Evolutionary conservation across 1,140 invertebrate genomes (phyloP), one percentile per base, ranked within the genome.

Genomic region (Mercenaria mercenaria): DNA sequence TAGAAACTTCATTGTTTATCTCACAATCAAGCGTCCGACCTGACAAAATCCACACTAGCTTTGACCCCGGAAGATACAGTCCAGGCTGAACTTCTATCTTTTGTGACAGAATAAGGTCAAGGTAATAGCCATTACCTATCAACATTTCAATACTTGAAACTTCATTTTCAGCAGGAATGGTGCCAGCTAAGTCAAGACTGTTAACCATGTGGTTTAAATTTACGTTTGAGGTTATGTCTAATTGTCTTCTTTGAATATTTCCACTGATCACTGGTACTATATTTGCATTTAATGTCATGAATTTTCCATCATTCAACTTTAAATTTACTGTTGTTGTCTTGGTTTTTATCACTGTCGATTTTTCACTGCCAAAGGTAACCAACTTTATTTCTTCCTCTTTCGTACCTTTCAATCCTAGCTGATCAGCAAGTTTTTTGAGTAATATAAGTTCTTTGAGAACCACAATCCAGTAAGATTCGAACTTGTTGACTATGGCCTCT

Each of bases 61-160:
- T 83, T 39, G 81, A 83, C 23, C 56, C n/a, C 4, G 39, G 81
- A 23, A 83, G 61, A 67, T 83, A 83, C 20, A 67, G 34, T 43
- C 61, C 61, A 41, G 34, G 56, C 34, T 83, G 29, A 15, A 83
- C 29, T 83, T 83, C 29, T 10, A 83, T 83, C 43, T 50, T 83
- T 32, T 83, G 32, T n/a, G 32, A 43, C 2, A 64, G 59, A 43
- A 83, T 47, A 1, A 83, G 3, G 37, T 83, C 81, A 4, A 67
- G 32, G 41, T 83, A 64, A 67, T 59, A 83, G 41, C 67, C 81
- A 43, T 83, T 83, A n/a, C 81, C 81, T 39, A 83, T 83, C 32
- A 83, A 34, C 23, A 83, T 59, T 11, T 83, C 59, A 26, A 83
- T 67, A 20, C 39, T 59, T 1, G 56, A 8, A n/a, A 8, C 4